Percentiles rank a stretch among this genome's conserved stretches.
Conservation (phyloP, 2,888 invertebrate genomes). For the Acanthosepion esculentum region DNA sequence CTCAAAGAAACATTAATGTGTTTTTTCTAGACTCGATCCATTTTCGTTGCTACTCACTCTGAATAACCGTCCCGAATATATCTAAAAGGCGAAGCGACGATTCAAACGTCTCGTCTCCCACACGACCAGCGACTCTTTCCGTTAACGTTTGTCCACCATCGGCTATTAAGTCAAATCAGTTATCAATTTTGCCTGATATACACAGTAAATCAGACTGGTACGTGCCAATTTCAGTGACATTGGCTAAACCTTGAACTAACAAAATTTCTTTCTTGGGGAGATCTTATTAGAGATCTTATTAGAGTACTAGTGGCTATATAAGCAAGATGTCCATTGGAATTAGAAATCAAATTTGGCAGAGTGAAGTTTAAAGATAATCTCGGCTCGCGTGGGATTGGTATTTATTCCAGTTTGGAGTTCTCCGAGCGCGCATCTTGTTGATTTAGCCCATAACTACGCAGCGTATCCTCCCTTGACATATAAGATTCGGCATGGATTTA, state of each 20-base stretch:
- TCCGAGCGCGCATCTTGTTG: background rate
- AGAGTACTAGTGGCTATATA: background rate
- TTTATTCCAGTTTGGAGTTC: slow-evolving; percentile 5
- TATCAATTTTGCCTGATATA: slow-evolving; percentile 11
- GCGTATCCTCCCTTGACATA: background rate
- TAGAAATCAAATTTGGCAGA: background rate
- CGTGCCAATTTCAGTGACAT: background rate
- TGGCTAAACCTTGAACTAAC: slow-evolving; percentile 3
- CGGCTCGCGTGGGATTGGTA: background rate
- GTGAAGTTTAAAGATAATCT: background rate
- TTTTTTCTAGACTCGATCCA: no score
- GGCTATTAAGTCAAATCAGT: slow-evolving; percentile 13
- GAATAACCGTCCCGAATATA: no score
- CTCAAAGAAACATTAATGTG: no score
- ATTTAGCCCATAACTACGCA: background rate
- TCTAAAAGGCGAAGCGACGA: background rate
- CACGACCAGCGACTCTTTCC: background rate
- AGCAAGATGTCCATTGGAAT: background rate
- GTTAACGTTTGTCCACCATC: background rate
- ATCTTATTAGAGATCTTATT: background rate
- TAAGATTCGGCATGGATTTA: background rate
- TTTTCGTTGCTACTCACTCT: no score
- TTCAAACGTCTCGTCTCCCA: background rate
- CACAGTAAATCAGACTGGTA: background rate
- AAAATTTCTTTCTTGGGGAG: background rate